A percentile compares a stretch with the other conserved stretches of the same genome.
phyloP scores from a whole-genome alignment of 2,113 vertebrate species.

The Paracanthobrama guichenoti region DNA sequence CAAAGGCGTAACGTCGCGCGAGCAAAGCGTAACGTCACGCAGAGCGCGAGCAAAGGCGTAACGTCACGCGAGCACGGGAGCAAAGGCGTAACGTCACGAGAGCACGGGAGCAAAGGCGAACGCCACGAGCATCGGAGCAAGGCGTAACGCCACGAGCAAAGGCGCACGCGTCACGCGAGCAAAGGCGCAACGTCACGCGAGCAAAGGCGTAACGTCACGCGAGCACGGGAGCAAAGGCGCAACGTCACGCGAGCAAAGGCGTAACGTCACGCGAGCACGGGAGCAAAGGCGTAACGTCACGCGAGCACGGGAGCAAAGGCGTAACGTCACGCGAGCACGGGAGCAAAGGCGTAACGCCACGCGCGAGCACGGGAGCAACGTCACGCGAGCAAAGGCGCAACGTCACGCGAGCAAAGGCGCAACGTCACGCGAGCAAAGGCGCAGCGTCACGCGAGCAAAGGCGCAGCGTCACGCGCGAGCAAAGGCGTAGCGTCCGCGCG shows the following conservation, averaged over 20 bases:
- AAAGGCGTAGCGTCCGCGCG: too few relatives aligned
- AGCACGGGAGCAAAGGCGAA: too few relatives aligned
- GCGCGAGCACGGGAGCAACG: not conserved
- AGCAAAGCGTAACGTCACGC: too few relatives aligned
- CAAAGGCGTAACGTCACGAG: too few relatives aligned
- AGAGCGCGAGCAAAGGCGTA: not conserved
- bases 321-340: too few relatives aligned
- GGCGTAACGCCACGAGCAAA: not conserved
- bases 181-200: too few relatives aligned
- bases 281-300: not conserved
- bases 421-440: too few relatives aligned
- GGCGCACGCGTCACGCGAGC: not conserved
- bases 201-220: too few relatives aligned
- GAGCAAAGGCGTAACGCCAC: not conserved
- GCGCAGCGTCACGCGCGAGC: not conserved
- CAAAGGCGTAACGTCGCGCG: not conserved
- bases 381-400: not conserved
- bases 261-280: not conserved
- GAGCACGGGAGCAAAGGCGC: too few relatives aligned
- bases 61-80: too few relatives aligned
- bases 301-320: not conserved
- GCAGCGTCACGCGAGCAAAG: not conserved
- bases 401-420: not conserved
- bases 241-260: not conserved
- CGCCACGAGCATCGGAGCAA: too few relatives aligned